A percentile compares a stretch with the other conserved stretches of the same genome.
Evolutionary conservation across 2,113 vertebrate species (phyloP).

Genomic region (Boulengerochromis microlepis): DNA sequence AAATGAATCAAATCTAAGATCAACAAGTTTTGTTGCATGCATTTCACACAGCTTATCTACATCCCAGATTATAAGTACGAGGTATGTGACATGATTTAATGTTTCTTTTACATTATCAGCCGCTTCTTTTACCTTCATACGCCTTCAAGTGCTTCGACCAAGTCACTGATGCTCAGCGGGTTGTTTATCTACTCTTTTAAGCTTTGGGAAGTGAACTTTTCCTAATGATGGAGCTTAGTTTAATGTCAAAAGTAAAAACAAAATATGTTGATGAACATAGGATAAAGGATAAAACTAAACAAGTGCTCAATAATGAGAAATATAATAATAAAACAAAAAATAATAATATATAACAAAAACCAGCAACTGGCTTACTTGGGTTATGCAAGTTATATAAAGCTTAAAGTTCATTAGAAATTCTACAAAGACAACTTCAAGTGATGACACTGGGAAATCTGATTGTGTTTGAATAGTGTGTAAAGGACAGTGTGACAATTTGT

Average conservation of each 20-base stretch:
- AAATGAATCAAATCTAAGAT: background rate
- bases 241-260: background rate
- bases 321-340: background rate
- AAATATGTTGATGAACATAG: background rate
- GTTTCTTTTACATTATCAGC: background rate
- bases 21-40: background rate
- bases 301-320: background rate
- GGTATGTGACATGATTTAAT: slow-evolving; percentile 1
- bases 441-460: background rate
- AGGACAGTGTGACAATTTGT: background rate
- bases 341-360: background rate
- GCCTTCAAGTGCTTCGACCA: background rate
- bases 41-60: slow-evolving; percentile 16
- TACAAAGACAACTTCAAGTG: background rate
- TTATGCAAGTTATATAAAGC: background rate
- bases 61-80: background rate
- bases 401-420: background rate
- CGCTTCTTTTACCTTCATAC: background rate
- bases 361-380: background rate
- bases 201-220: background rate
- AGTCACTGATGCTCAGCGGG: background rate
- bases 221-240: background rate
- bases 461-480: background rate
- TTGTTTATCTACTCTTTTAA: background rate
- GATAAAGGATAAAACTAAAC: background rate